phyloP scores from a whole-genome alignment of 2,888 invertebrate species.

The Drosophila recens region DNA sequence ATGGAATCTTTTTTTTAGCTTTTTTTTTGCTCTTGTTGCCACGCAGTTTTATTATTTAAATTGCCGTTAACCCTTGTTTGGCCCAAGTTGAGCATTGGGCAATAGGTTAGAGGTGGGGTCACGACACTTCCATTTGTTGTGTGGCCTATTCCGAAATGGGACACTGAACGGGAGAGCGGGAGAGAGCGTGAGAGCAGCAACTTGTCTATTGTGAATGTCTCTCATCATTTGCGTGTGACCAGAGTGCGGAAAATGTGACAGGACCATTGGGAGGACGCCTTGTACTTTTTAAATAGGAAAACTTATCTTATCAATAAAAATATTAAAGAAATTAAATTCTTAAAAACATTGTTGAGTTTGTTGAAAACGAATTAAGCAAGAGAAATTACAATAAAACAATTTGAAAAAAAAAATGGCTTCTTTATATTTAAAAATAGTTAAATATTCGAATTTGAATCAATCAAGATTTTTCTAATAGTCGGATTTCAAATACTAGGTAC shows the following conservation, averaged over 20 bases:
- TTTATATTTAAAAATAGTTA: too few species aligned
- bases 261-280: not conserved
- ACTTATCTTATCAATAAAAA: not conserved
- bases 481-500: too few species aligned
- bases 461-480: too few species aligned
- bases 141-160: conserved; percentile 73
- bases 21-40: conserved; percentile 43
- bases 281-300: not conserved
- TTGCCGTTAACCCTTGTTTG: conserved; percentile 81
- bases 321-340: not conserved
- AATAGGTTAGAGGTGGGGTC: conserved; percentile 81
- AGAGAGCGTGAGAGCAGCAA: conserved; percentile 19
- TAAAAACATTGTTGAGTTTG: not conserved
- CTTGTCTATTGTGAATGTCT: conserved; percentile 54
- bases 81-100: conserved; percentile 45
- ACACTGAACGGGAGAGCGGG: conserved; percentile 48
- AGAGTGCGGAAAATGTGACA: conserved; percentile 10
- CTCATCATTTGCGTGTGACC: conserved; percentile 36
- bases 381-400: not conserved
- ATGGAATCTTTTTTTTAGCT: conserved; percentile 1
- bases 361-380: not conserved
- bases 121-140: conserved; percentile 62
- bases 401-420: not conserved
- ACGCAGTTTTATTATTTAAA: conserved; percentile 72
- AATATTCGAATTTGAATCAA: too few species aligned